Base-by-base conservation (phyloP, 2,797 vertebrate genomes). In the Eulemur rubriventer region DNA sequence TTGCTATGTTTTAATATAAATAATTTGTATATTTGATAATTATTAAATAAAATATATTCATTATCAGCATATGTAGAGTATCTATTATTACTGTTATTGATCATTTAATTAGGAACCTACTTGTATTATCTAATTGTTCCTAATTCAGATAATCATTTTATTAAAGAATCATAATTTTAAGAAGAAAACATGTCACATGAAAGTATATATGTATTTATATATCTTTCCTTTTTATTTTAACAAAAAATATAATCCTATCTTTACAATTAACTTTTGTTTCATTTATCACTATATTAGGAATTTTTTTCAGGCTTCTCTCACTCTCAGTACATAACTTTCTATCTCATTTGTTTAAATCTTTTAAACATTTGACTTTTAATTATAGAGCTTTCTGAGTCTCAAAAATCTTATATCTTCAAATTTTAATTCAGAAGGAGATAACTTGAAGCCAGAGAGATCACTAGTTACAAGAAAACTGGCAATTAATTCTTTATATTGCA, bases 31-130 rank as follows among this genome's bases (percentile, higher is more conserved):
- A 86, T 79, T 12, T 97, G 52, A 70, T 92, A 63, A 43, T 57
- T 13, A 24, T 95, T 96, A 95, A 97, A 7, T 33, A 81, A 89
- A 50, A 96, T 92, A 61, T 30, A 65, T 65, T 33, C 73, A 38
- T 81, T 73, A 61, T 82, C 6, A 84, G 6, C 70, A 41, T 26
- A 85, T 50, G 76, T 50, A 80, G 89, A 97, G 87, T 89, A 97
- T 93, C 63, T 96, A 52, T 33, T 73, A 88, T 95, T 96, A 96
- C n/a, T 96, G 67, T 95, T 96, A 93, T 43, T 95, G 70, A 96
- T 18, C 92, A 78, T 96, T 95, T 97, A 81, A 96, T 20, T 98
- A 97, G 7, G 2, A 70, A 33, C 3, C 2, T 13, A 33, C 57
- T 26, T 91, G 24, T 13, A 38, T 69, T 72, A 46, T 16, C 12